These are phyloP conservation scores for Brenthis ino DNA, from an alignment of 2,888 invertebrate species.

Conservation along the genomic window DNA sequence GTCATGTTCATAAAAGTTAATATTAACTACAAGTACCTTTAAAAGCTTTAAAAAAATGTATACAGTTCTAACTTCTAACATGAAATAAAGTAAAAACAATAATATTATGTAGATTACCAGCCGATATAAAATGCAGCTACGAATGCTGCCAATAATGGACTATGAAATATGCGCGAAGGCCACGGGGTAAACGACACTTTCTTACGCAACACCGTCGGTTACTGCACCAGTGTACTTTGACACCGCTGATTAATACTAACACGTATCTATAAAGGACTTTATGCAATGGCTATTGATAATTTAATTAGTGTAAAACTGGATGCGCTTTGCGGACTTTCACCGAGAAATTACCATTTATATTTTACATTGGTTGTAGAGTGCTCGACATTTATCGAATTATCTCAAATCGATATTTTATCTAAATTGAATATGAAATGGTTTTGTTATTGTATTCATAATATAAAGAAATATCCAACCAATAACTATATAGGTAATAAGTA, in stretches of 20 bases:
- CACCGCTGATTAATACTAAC: conserved; percentile 18
- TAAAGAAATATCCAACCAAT: too few relatives aligned
- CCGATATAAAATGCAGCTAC: conserved; percentile 10
- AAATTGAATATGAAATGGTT: background rate
- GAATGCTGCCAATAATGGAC: conserved; percentile 48
- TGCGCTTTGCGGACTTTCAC: conserved; percentile 28
- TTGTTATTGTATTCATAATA: background rate
- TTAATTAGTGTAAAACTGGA: conserved; percentile 32
- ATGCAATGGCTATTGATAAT: conserved; percentile 22
- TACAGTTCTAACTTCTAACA: too few relatives aligned
- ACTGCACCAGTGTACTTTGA: conserved; percentile 34
- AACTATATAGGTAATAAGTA: too few relatives aligned
- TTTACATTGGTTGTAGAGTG: background rate
- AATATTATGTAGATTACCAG: background rate
- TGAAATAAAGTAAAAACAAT: background rate
- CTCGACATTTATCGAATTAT: background rate
- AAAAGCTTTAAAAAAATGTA: too few relatives aligned
- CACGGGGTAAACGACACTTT: conserved; percentile 75
- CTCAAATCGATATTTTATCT: background rate
- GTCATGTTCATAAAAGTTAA: too few relatives aligned
- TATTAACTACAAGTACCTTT: too few relatives aligned
- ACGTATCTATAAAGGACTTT: conserved; percentile 17
- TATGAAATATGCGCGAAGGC: conserved; percentile 67
- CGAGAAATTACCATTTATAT: conserved; percentile 11
- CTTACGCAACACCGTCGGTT: conserved; percentile 61